A percentile compares a stretch with the other conserved stretches of the same genome.
Evolutionary conservation across 2,888 invertebrate species (phyloP).

Genomic region (Athalia rosae): DNA sequence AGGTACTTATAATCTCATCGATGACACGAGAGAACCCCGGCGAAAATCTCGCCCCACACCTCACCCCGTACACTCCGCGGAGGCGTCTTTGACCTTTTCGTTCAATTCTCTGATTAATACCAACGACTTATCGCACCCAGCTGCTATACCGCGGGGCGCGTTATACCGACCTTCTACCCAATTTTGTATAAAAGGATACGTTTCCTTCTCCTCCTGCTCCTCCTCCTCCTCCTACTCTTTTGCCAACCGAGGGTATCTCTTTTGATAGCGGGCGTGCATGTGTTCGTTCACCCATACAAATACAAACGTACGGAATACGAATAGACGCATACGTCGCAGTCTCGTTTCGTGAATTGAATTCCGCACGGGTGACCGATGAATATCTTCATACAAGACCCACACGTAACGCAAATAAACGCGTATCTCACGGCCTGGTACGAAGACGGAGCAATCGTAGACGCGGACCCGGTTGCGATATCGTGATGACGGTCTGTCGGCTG

Average conservation of each 20-base stretch:
- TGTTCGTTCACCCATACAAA: too few species aligned
- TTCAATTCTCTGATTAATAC: conserved; percentile 1
- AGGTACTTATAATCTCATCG: background rate
- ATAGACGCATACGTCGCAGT: background rate
- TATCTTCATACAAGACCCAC: conserved; percentile 1
- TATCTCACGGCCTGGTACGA: background rate
- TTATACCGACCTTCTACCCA: too few species aligned
- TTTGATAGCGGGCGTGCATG: background rate
- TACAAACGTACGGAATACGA: too few species aligned
- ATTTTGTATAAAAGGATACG: background rate
- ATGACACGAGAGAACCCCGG: background rate
- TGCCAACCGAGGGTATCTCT: background rate
- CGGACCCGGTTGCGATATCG: too few species aligned
- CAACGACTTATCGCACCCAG: background rate
- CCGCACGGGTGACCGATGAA: background rate
- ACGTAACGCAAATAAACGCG: conserved; percentile 17
- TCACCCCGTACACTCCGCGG: too few species aligned
- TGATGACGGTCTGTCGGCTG: too few species aligned
- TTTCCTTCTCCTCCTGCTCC: background rate
- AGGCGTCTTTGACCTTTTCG: background rate
- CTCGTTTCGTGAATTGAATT: conserved; percentile 13
- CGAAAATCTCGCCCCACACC: background rate
- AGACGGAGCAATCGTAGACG: conserved; percentile 4
- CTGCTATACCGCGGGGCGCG: too few species aligned
- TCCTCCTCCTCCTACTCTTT: background rate